Evolutionary conservation across 2,888 invertebrate genomes (phyloP), one percentile per base, ranked within the genome.

Genomic region (Lepidocyrtoides sp.): DNA sequence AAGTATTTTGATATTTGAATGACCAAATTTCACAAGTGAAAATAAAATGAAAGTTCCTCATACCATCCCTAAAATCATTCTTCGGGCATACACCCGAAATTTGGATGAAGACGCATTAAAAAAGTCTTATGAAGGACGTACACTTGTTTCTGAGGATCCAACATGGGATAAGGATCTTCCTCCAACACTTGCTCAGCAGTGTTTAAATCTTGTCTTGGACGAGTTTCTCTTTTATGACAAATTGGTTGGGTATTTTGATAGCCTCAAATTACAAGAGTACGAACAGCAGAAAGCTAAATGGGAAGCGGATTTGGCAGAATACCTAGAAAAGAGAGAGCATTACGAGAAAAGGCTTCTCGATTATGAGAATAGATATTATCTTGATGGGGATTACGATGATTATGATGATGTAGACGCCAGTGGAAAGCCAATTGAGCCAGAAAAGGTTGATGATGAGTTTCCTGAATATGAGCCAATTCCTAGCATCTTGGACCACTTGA

Each of bases 151-250:
- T n/a, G 94, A 94, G 79, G 93, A 94, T 69, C 48, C 93, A 10
- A 88, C 86, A 23, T 94, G 94, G 94, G 93, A 94, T 82, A 86
- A 91, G 63, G 86, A 90, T 2, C 14, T 89, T 8, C 10, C 81
- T 12, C 92, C 83, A 8, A 89, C 92, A 0, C 75, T 93, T 14
- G 83, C 91, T 32, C 57, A 92, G 17, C 85, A 91, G 20, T 93
- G 93, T 66, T 85, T 93, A 8, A 75, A 91, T n/a, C 41, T 92
- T 4, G 77, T 94, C 23, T 79, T 92, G 7, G 91, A 92, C 26
- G 93, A 93, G n/a, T 94, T 94, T 72, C 92, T 93, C 0, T 93
- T 93, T 69, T 93, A 85, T 60, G 91, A 93, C 36, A 91, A 91
- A 17, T 84, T 93, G 0, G 83, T 92, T 2, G 92, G 93, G 20